Evolutionary conservation across 1,140 invertebrate species (phyloP).

Genomic region (Caerostris extrusa): DNA sequence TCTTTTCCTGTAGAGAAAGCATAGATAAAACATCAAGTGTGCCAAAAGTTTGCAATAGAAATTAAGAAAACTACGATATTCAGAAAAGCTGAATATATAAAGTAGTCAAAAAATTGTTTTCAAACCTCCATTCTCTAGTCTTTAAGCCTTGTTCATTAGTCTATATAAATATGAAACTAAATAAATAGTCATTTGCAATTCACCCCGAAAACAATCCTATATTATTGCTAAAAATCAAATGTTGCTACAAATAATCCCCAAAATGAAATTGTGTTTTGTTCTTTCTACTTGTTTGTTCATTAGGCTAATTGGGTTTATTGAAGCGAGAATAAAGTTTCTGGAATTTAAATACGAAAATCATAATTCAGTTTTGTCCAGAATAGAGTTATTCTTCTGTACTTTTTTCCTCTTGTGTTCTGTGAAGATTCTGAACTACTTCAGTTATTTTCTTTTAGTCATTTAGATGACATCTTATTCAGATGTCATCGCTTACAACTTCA

Average conservation of each 20-base stretch:
- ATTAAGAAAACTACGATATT: not conserved
- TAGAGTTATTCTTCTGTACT: not conserved
- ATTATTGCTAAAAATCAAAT: not conserved
- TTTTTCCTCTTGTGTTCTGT: not conserved
- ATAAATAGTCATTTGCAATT: constrained; percentile 22
- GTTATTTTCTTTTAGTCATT: not conserved
- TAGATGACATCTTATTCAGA: not conserved
- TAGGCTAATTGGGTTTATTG: not conserved
- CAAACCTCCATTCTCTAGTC: not conserved
- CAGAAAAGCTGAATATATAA: not conserved
- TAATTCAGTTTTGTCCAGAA: not conserved
- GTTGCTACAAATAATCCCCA: not conserved
- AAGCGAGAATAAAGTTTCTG: not conserved
- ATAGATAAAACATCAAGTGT: not conserved
- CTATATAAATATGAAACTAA: constrained; percentile 24
- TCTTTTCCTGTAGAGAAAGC: too few species aligned
- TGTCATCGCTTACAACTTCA: not conserved
- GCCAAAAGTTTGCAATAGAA: not conserved
- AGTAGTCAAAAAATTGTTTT: too few species aligned
- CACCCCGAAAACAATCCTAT: not conserved
- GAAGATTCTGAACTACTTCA: not conserved
- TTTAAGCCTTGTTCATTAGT: not conserved
- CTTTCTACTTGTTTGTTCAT: constrained; percentile 14
- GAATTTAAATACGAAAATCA: not conserved
- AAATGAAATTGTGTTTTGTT: not conserved